Base-by-base conservation (phyloP, 2,888 invertebrate genomes). In the Rugalucina vietnamica region DNA sequence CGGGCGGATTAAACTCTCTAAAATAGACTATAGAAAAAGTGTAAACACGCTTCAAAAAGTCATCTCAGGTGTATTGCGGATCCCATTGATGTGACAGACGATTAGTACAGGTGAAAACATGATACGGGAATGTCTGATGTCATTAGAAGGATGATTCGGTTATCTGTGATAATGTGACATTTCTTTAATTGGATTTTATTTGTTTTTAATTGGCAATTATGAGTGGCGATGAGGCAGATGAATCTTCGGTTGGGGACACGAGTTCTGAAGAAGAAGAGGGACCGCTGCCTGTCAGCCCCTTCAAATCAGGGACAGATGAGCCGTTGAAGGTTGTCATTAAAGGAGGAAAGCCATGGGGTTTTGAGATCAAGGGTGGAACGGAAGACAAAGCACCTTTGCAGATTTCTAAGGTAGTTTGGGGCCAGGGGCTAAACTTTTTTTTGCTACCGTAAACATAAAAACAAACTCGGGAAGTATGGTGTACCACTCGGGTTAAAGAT, bases 291-390 rank as follows among this genome's bases (percentile, higher is more conserved):
- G 72, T 73, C 14, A 87, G 87, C 32, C 87, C 87, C 27, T 50
- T 87, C 70, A 84, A 84, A 60, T 76, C 80, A 37, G 87, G 87
- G 49, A 81, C 82, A 37, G 85, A 76, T 24, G 89, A 88, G 37
- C 90, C 92, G 1, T 91, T 92, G 76, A 89, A 90, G 32, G 91
- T 92, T 36, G 88, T 91, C 54, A 82, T 93, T 24, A 90, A 90
- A 72, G 93, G 93, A 1, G 93, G 93, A 0, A 82, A 85, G 29
- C 93, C 93, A 14, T 93, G 93, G 93, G 93, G 93, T 4, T 93
- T 93, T 70, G 90, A 88, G 12, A 54, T 93, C 43, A 84, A 84
- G 36, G 91, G 91, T 36, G 92, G 92, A 4, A 72, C 83, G 10
- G 91, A 90, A 32, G 83, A 89, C 12, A 86, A 80, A 32, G 76